phyloP scores from a whole-genome alignment of 2,888 invertebrate species.

The Junonia oenone region DNA sequence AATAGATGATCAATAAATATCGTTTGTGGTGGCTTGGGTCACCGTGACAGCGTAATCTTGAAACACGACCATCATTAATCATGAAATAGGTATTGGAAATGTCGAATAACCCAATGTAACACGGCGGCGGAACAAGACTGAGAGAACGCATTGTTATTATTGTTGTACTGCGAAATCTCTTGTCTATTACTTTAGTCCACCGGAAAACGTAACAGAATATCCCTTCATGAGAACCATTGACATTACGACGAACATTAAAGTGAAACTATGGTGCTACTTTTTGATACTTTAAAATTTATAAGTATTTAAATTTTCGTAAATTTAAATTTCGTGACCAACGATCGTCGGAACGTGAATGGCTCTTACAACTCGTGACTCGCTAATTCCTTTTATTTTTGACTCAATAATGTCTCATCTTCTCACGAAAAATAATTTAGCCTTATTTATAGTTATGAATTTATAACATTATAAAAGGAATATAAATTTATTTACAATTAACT shows the following conservation, averaged over 20 bases:
- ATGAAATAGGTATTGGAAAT: conserved; percentile 7
- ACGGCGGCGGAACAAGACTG: conserved; percentile 35
- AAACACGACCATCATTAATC: conserved; percentile 28
- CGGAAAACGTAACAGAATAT: conserved; percentile 33
- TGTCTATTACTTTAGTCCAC: conserved; percentile 17
- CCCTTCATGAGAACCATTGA: conserved; percentile 31
- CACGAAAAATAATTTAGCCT: neutral
- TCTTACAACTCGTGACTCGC: conserved; percentile 25
- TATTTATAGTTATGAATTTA: neutral
- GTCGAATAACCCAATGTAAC: conserved; percentile 18
- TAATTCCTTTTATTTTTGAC: conserved; percentile 9
- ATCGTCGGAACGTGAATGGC: conserved; percentile 28
- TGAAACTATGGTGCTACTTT: neutral
- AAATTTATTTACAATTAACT: conserved; percentile 3
- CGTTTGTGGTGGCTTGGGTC: conserved; percentile 46
- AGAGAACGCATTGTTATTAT: conserved; percentile 44
- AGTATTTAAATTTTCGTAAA: too few species aligned
- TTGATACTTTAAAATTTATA: neutral
- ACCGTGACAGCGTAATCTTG: conserved; percentile 49
- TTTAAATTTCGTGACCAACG: too few species aligned
- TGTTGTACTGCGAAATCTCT: conserved; percentile 14
- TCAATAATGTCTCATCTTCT: neutral
- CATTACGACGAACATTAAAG: conserved; percentile 24
- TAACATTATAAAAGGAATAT: neutral
- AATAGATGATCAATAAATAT: conserved; percentile 54